These are phyloP conservation scores for Lindbergichthys nudifrons DNA, from an alignment of 2,797 vertebrate genomes.

Conservation along the genomic window DNA sequence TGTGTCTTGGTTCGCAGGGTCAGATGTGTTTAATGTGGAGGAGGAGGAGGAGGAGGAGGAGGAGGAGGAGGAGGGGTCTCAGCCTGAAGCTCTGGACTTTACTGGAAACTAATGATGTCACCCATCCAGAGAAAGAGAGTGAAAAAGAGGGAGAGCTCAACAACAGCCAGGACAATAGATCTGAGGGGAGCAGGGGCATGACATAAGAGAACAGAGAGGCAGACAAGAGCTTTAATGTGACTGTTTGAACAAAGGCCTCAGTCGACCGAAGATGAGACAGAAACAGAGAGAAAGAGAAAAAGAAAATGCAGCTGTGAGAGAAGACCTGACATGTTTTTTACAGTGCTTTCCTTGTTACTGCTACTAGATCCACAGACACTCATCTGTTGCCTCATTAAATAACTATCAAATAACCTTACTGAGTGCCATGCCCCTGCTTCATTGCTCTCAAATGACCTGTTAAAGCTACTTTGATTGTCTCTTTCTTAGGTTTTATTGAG, in stretches of 20 bases:
- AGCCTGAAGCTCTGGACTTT: constrained; percentile 67
- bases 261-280: constrained; percentile 37
- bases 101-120: constrained; percentile 83
- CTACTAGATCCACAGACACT: constrained; percentile 13
- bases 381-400: constrained; percentile 30
- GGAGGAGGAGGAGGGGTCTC: constrained; percentile 33
- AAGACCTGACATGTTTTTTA: constrained; percentile 20
- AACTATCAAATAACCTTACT: not conserved
- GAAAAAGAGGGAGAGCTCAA: constrained; percentile 47
- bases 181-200: constrained; percentile 65
- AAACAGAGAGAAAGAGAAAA: constrained; percentile 19
- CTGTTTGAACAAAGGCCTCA: constrained; percentile 62
- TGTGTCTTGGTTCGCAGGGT: constrained; percentile 20
- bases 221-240: constrained; percentile 55
- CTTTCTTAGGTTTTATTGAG: constrained; percentile 33
- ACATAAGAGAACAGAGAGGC: constrained; percentile 65
- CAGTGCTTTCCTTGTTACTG: constrained; percentile 16
- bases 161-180: constrained; percentile 73
- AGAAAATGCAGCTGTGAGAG: constrained; percentile 45
- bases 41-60: constrained; percentile 38
- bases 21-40: constrained; percentile 47
- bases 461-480: constrained; percentile 35
- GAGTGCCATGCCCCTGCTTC: not conserved
- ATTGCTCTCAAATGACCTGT: constrained; percentile 20
- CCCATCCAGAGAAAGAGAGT: constrained; percentile 39